Conservation (phyloP, 2,113 vertebrate species). For the Plotosus lineatus region DNA sequence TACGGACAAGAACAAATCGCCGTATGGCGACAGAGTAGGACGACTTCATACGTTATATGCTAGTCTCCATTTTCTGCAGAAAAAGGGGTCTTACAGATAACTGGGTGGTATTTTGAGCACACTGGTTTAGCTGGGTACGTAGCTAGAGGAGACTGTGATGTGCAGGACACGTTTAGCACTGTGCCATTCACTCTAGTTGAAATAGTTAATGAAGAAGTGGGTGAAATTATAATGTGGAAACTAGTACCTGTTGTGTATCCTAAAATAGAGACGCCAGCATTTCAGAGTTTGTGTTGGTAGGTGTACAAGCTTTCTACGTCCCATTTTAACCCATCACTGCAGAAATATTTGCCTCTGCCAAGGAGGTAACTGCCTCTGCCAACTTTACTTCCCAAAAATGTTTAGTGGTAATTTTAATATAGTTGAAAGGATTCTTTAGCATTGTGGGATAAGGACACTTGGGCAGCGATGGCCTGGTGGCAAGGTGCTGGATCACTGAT, state of each 20-base stretch:
- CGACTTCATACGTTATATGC: slow-evolving; percentile 43
- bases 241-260: not conserved
- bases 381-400: too few species aligned
- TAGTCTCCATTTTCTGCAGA: slow-evolving; percentile 37
- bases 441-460: too few species aligned
- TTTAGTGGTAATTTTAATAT: too few species aligned
- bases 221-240: slow-evolving; percentile 26
- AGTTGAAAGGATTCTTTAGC: too few species aligned
- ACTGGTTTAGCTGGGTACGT: not conserved
- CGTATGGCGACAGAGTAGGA: slow-evolving; percentile 47
- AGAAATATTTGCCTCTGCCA: too few species aligned
- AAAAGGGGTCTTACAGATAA: slow-evolving; percentile 8
- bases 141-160: not conserved
- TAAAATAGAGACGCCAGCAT: not conserved
- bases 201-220: not conserved
- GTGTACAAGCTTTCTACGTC: not conserved
- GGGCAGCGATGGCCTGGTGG: too few species aligned
- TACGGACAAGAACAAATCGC: slow-evolving; percentile 61
- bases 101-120: slow-evolving; percentile 23
- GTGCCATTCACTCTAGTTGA: not conserved
- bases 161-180: not conserved
- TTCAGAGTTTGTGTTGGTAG: not conserved
- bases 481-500: too few species aligned
- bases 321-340: too few species aligned
- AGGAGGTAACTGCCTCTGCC: too few species aligned